Evolutionary conservation across 1,140 invertebrate species (phyloP), one percentile per base, ranked within the genome.

Genomic region (Anastatus disparis): DNA sequence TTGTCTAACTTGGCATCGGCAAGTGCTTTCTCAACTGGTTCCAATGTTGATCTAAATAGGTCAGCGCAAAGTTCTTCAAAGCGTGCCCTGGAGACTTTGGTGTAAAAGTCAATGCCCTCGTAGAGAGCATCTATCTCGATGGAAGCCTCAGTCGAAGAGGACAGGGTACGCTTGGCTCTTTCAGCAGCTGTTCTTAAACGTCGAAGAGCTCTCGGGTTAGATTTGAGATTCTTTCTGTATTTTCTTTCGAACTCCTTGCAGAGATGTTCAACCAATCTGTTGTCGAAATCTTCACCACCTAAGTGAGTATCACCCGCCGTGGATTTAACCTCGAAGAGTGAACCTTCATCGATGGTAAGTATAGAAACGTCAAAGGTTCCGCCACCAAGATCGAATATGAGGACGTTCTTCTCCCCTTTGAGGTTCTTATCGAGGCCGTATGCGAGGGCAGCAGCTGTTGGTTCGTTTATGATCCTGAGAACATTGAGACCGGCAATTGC

Each of bases 311-410:
- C 91, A 0, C 92, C 92, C 0, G 93, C 91, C 8, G 94, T 95
- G 0, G 94, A 88, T 82, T 90, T 91, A 0, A 95, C 93, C 87
- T 95, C 90, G 75, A 93, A 93, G 22, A 93, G 81, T 0, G 91
- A 91, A 7, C 95, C 95, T 82, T 96, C 94, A 70, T 93, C 92
- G 81, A 97, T 96, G 55, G 91, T 90, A 1, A 97, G 82, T 48
- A 97, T 90, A 17, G 95, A 97, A 0, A 97, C 95, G 84, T 97
- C 95, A 71, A 93, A 93, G 46, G 92, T 93, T 20, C 92, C 91
- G 50, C 92, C 92, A 7, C 92, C 92, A 31, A 93, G 84, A 80
- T 93, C 92, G 71, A 93, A 93, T 40, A 93, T 92, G 0, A 93
- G 82, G 0, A 93, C 90, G 77, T 91, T 93, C 68, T 89, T 90